Evolutionary conservation across 2,797 vertebrate genomes (phyloP).

Genomic region (Oreochromis grahami): DNA sequence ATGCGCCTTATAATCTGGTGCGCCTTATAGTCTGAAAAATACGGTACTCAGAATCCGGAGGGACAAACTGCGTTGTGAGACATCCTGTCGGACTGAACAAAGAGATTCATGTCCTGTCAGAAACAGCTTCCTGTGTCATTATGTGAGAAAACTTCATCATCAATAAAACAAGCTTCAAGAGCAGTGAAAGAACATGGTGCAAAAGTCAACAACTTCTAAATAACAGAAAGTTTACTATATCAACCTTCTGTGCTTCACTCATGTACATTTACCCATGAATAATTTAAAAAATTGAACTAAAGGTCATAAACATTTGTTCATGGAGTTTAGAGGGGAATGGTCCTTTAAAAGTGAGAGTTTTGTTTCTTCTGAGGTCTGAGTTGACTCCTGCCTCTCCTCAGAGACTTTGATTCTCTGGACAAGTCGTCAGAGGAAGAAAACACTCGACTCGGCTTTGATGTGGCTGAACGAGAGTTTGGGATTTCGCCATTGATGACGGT

Average conservation of each 20-base stretch:
- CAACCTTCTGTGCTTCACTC: neutral
- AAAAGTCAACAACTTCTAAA: neutral
- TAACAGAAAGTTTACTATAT: neutral
- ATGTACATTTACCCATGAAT: neutral
- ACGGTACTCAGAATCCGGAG: neutral
- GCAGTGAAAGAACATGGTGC: neutral
- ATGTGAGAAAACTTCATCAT: neutral
- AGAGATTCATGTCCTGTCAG: neutral
- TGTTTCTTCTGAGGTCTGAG: neutral
- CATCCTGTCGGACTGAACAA: neutral
- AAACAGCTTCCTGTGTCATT: neutral
- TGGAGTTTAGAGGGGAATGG: neutral
- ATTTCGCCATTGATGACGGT: conserved; percentile 93
- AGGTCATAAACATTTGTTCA: neutral
- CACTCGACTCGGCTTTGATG: conserved; percentile 83
- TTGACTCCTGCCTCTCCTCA: neutral
- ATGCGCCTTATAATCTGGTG: neutral
- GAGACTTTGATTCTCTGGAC: conserved; percentile 85
- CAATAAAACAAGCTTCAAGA: neutral
- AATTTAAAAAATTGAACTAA: neutral
- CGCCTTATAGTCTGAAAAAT: neutral
- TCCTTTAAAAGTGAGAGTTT: neutral
- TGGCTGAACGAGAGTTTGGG: conserved; percentile 87
- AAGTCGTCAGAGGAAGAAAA: conserved; percentile 80
- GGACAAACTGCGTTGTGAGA: neutral